Percentiles rank a stretch among this genome's conserved stretches.
Evolutionary conservation across 64 coral and sea anemone genomes (phyloP).

Genomic region (Acropora tenuis): DNA sequence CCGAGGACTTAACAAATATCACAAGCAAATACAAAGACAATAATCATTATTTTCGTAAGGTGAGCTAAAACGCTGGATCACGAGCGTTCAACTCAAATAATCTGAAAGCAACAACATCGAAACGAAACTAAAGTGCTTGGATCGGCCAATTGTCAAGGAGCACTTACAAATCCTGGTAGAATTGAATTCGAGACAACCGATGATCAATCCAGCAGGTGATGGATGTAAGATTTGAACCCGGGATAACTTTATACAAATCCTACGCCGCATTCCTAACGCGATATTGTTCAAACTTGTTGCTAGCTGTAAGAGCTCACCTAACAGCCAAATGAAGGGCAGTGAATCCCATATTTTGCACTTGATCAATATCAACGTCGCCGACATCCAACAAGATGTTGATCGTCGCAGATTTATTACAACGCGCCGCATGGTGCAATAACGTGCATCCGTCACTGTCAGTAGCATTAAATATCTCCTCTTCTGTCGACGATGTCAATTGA

Average conservation of each 20-base stretch:
- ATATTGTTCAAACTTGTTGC: background rate
- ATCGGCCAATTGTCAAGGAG: too few species aligned
- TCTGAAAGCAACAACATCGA: too few species aligned
- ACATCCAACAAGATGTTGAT: background rate
- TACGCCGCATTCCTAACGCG: too few species aligned
- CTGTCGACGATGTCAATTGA: background rate
- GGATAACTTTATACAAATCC: too few species aligned
- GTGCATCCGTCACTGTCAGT: constrained; percentile 4
- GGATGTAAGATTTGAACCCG: too few species aligned
- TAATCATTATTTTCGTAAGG: too few species aligned
- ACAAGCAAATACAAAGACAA: too few species aligned
- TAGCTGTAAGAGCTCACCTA: background rate
- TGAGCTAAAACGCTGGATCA: too few species aligned
- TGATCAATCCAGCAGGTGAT: too few species aligned
- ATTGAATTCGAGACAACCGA: background rate
- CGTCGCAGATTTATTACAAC: background rate
- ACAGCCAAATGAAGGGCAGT: constrained; percentile 39
- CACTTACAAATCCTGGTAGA: background rate
- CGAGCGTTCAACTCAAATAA: too few species aligned
- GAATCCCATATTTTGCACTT: background rate
- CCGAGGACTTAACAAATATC: too few species aligned
- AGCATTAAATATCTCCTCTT: background rate
- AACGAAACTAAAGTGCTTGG: too few species aligned
- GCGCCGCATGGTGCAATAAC: constrained; percentile 24
- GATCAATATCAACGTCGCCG: background rate